Percentiles rank a stretch among this genome's conserved stretches.
These are phyloP conservation scores for Coreoperca whiteheadi DNA, from an alignment of 2,113 vertebrate species.

Conservation along the genomic window DNA sequence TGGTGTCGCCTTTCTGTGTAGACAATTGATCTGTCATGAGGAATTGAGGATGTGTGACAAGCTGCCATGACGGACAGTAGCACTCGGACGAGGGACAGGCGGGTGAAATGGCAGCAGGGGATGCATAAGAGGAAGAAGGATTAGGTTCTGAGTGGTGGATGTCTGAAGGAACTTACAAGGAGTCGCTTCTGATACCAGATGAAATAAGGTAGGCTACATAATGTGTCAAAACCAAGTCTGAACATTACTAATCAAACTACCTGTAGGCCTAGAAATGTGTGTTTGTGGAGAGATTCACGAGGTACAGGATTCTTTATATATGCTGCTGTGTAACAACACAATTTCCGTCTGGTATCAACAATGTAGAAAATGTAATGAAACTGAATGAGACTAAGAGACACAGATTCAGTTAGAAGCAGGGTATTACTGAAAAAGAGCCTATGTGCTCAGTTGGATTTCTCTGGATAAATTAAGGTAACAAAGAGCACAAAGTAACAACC, in stretches of 20 bases:
- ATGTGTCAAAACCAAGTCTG: neutral
- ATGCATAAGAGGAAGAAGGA: conserved; percentile 73
- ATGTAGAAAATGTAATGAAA: neutral
- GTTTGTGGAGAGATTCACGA: neutral
- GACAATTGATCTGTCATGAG: conserved; percentile 38
- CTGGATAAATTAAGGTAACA: neutral
- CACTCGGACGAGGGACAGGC: conserved; percentile 29
- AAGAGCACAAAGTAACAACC: neutral
- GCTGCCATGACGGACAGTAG: conserved; percentile 47
- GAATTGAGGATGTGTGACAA: conserved; percentile 31
- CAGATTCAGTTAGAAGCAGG: neutral
- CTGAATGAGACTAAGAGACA: neutral
- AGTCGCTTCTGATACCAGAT: conserved; percentile 60
- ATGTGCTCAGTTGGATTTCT: neutral
- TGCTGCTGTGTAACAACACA: neutral
- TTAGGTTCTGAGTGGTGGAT: conserved; percentile 65
- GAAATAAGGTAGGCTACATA: conserved; percentile 76
- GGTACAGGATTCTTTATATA: neutral
- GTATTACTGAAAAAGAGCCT: neutral
- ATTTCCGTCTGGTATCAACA: neutral
- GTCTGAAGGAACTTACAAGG: conserved; percentile 66
- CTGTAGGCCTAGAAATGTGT: neutral
- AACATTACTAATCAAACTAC: neutral
- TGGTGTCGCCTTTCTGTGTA: conserved; percentile 39
- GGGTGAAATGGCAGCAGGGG: conserved; percentile 78